These are phyloP conservation scores for Cantharis nigra DNA, from an alignment of 2,888 invertebrate genomes.

Conservation along the genomic window DNA sequence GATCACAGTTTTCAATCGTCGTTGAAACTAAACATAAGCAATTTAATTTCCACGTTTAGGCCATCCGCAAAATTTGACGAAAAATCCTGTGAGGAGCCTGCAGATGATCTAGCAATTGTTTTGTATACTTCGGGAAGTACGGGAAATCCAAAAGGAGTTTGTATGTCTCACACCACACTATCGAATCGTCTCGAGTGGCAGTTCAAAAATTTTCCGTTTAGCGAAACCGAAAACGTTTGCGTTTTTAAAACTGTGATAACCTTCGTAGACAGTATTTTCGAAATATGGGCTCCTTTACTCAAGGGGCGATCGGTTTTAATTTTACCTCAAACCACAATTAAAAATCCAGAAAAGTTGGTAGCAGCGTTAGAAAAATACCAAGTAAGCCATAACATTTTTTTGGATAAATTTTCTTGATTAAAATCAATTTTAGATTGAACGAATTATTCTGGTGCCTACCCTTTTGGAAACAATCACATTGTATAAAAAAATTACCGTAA, in stretches of 20 bases:
- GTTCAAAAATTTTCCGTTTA: conserved; percentile 74
- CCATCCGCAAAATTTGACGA: conserved; percentile 42
- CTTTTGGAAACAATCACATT: not conserved
- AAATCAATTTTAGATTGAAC: not conserved
- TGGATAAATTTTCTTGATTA: not conserved
- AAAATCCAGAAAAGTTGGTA: conserved; percentile 70
- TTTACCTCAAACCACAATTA: conserved; percentile 68
- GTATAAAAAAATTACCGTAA: not conserved
- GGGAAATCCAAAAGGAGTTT: conserved; percentile 86
- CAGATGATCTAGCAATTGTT: conserved; percentile 68
- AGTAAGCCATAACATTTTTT: not conserved
- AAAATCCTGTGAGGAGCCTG: conserved; percentile 54
- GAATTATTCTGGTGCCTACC: not conserved
- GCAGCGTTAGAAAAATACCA: not conserved
- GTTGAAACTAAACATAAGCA: not conserved
- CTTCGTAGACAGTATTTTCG: conserved; percentile 82
- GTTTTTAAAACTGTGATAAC: conserved; percentile 85
- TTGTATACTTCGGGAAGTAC: conserved; percentile 91
- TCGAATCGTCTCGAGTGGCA: conserved; percentile 83
- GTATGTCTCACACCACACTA: conserved; percentile 75
- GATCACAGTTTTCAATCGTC: not conserved
- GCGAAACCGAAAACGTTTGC: conserved; percentile 64
- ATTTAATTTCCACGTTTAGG: not conserved
- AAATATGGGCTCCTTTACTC: conserved; percentile 79
- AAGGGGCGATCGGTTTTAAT: conserved; percentile 70